Evolutionary conservation across 2,888 invertebrate species (phyloP).

Genomic region (Hemithea aestivaria): DNA sequence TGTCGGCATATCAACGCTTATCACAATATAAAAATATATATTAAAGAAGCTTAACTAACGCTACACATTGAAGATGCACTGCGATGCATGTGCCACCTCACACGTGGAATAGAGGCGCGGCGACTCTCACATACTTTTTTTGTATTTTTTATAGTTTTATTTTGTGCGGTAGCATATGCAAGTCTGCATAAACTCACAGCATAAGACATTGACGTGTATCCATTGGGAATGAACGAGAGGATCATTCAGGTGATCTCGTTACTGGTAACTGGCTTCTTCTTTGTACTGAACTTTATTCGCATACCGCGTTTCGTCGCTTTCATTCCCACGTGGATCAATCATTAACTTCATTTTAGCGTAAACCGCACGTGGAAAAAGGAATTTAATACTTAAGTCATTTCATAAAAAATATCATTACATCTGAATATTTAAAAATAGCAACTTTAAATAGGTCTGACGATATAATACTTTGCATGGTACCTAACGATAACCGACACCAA

Average conservation of each 20-base stretch:
- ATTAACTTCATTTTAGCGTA: constrained; percentile 48
- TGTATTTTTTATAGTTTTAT: constrained; percentile 50
- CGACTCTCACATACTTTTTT: constrained; percentile 51
- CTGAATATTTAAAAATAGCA: constrained; percentile 60
- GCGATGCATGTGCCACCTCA: constrained; percentile 75
- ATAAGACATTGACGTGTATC: constrained; percentile 48
- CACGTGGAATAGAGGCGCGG: constrained; percentile 61
- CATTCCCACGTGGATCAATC: constrained; percentile 50
- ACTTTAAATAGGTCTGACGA: constrained; percentile 53
- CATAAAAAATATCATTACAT: constrained; percentile 66
- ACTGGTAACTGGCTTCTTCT: constrained; percentile 71
- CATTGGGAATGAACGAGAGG: constrained; percentile 52
- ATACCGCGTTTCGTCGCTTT: constrained; percentile 45
- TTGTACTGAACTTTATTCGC: constrained; percentile 60
- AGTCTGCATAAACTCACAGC: constrained; percentile 70
- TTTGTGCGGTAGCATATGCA: constrained; percentile 77
- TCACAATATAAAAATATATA: constrained; percentile 79
- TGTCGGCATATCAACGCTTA: constrained; percentile 77
- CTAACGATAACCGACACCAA: constrained; percentile 52
- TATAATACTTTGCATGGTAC: constrained; percentile 56
- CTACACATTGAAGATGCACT: constrained; percentile 74
- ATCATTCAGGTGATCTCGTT: constrained; percentile 34
- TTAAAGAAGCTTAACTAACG: constrained; percentile 76
- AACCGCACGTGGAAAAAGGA: constrained; percentile 58
- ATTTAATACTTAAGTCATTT: constrained; percentile 75